Conservation (phyloP, 2,113 vertebrate species). For the Gymnocephalus cernua region DNA sequence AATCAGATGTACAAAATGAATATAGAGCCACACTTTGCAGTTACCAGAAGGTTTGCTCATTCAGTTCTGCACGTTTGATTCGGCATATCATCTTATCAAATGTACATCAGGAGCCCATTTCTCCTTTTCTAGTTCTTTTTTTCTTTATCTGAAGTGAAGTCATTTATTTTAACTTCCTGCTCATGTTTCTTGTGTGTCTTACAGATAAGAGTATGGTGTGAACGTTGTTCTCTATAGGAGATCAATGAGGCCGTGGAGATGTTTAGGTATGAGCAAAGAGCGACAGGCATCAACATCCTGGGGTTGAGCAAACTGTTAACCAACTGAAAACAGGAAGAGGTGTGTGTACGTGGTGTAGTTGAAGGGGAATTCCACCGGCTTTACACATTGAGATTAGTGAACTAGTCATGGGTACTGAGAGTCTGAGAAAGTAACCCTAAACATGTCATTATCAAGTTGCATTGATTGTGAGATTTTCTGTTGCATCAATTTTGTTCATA, state of each 20-base stretch:
- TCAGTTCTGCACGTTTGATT: slow-evolving; percentile 17
- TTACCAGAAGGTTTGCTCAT: slow-evolving; percentile 48
- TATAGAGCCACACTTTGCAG: slow-evolving; percentile 26
- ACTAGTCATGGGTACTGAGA: slow-evolving; percentile 1
- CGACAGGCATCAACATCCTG: slow-evolving; percentile 31
- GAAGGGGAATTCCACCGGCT: slow-evolving; percentile 65
- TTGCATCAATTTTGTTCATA: neutral
- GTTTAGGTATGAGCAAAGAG: slow-evolving; percentile 45
- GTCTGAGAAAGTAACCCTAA: neutral
- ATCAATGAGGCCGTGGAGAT: slow-evolving; percentile 11
- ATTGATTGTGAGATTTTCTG: neutral
- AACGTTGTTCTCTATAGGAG: slow-evolving; percentile 2
- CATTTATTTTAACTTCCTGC: slow-evolving; percentile 20
- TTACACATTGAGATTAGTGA: slow-evolving; percentile 42
- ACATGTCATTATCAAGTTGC: neutral
- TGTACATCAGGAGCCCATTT: neutral
- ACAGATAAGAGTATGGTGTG: slow-evolving; percentile 30
- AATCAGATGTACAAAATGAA: slow-evolving; percentile 20
- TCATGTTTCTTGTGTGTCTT: slow-evolving; percentile 5
- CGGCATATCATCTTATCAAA: slow-evolving; percentile 9
- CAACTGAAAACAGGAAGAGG: slow-evolving; percentile 77
- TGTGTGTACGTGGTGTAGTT: slow-evolving; percentile 9
- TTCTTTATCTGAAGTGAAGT: slow-evolving; percentile 3
- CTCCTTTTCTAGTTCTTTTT: slow-evolving; percentile 6
- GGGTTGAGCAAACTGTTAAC: slow-evolving; percentile 55